Evolutionary conservation across 2,797 vertebrate species (phyloP).

Genomic region (Apodemus agrarius): DNA sequence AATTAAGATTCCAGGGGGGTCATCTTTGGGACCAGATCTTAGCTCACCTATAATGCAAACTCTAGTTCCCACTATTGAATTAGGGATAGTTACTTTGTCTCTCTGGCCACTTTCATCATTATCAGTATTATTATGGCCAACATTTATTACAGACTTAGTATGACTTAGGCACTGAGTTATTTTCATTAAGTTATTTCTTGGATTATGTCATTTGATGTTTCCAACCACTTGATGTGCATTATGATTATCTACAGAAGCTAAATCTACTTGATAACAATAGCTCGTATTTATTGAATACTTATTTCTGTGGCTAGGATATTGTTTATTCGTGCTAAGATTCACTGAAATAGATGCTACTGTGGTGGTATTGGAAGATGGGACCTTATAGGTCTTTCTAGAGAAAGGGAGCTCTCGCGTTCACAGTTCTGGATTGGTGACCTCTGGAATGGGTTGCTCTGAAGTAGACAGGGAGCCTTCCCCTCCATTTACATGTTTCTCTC

Average conservation of each 20-base stretch:
- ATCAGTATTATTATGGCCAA: neutral
- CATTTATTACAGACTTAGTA: neutral
- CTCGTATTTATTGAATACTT: neutral
- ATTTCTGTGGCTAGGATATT: neutral
- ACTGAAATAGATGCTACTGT: neutral
- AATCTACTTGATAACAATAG: neutral
- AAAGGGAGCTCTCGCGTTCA: neutral
- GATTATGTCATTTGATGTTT: conserved; percentile 50
- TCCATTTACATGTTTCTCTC: neutral
- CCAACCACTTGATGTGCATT: neutral
- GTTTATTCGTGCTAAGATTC: neutral
- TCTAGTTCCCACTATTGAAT: neutral
- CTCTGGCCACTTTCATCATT: neutral
- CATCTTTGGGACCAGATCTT: neutral
- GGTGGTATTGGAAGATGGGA: neutral
- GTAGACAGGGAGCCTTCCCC: neutral
- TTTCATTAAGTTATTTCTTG: conserved; percentile 35
- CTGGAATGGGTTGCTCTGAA: neutral
- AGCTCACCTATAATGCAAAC: neutral
- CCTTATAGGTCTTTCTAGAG: neutral
- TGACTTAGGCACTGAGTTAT: neutral
- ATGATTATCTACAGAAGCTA: conserved; percentile 50
- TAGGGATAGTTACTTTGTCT: neutral
- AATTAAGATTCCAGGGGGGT: conserved; percentile 16
- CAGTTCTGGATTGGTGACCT: neutral